phyloP scores from a whole-genome alignment of 2,797 vertebrate genomes.

The Austrolebias charrua region DNA sequence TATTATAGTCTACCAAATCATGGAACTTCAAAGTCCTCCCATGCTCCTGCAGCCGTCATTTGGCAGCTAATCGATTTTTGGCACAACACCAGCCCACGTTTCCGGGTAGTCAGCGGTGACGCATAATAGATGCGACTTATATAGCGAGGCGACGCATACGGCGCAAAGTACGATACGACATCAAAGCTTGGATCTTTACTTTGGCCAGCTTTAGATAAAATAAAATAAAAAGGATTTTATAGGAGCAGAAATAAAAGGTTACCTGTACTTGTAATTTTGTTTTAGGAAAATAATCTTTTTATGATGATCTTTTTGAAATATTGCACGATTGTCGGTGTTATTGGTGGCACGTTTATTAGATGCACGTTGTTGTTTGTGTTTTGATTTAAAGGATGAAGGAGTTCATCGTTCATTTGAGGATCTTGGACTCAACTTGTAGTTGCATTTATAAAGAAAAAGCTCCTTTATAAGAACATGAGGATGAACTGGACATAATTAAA shows the following conservation, averaged over 20 bases:
- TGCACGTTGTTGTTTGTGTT: conserved; percentile 20
- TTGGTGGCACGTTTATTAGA: conserved; percentile 34
- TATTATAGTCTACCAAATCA: too few species aligned
- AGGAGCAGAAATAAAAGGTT: conserved; percentile 20
- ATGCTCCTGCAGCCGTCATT: too few species aligned
- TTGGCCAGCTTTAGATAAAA: neutral
- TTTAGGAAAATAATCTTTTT: conserved; percentile 9
- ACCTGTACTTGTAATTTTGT: neutral
- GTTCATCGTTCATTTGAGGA: conserved; percentile 1
- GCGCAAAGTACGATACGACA: neutral
- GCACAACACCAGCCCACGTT: too few species aligned
- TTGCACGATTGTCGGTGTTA: conserved; percentile 24
- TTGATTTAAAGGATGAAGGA: conserved; percentile 11
- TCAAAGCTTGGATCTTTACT: neutral
- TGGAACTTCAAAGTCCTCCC: too few species aligned
- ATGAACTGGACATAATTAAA: neutral
- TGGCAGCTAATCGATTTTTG: too few species aligned
- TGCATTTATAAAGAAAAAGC: too few species aligned
- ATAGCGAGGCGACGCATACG: too few species aligned
- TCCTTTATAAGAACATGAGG: neutral
- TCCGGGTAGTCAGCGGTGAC: too few species aligned
- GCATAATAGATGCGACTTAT: too few species aligned
- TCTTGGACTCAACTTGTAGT: conserved; percentile 16
- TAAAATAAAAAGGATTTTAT: conserved; percentile 11
- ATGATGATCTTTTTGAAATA: conserved; percentile 6